Conservation (phyloP, 2,797 vertebrate species). For the Rhadinocentrus ornatus region DNA sequence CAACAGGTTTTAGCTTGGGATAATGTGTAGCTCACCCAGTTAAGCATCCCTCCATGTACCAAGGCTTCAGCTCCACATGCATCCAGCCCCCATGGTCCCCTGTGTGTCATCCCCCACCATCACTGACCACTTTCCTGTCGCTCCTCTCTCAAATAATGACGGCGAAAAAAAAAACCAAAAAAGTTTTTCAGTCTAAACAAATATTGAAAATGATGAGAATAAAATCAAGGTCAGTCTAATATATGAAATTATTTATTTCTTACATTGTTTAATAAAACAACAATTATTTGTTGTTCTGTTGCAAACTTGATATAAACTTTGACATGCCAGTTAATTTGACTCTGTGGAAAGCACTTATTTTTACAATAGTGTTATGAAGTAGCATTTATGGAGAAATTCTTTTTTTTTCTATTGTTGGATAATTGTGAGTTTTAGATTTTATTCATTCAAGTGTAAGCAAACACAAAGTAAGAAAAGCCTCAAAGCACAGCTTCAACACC, state of each 20-base stretch:
- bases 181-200: neutral
- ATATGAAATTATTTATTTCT: conserved; percentile 79
- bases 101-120: too few relatives aligned
- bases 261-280: conserved; percentile 71
- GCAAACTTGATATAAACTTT: conserved; percentile 83
- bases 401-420: conserved; percentile 29
- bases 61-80: too few relatives aligned
- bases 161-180: too few relatives aligned
- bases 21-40: too few relatives aligned
- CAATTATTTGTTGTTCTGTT: conserved; percentile 76
- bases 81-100: too few relatives aligned
- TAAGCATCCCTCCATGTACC: too few relatives aligned
- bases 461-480: conserved; percentile 36
- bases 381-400: conserved; percentile 48
- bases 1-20: too few relatives aligned
- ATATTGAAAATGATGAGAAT: conserved; percentile 19
- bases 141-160: neutral
- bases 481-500: conserved; percentile 55
- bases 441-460: neutral
- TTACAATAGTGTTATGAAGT: conserved; percentile 62
- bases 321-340: conserved; percentile 77
- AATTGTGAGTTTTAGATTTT: conserved; percentile 31
- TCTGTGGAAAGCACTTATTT: conserved; percentile 52
- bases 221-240: conserved; percentile 42
- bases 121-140: neutral